Base-by-base conservation (phyloP, 2,888 invertebrate genomes). In the Hirtodrosophila confusa region DNA sequence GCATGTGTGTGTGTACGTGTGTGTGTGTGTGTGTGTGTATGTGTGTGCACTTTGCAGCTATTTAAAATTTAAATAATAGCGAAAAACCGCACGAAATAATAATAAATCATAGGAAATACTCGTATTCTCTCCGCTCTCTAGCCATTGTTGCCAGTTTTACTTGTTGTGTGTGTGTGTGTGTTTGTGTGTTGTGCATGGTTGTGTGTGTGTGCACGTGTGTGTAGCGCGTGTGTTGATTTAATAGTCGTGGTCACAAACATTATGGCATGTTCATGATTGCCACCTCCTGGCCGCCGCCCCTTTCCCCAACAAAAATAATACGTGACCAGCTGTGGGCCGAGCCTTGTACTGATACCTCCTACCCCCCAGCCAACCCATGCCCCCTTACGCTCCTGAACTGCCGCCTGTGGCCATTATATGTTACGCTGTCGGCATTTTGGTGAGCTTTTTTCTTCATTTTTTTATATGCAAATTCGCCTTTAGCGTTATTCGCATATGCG, bases 11-110 rank as follows among this genome's bases (percentile, higher is more conserved):
- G 27, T 33, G 37, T 64, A 49, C 39, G 41, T 11, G 50, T 60
- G 48, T 40, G 33, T 27, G 40, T 41, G 50, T 40, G 35, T 33
- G 39, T 50, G 49, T 36, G 58, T 60, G 64, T 45, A 27, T 58
- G 41, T 64, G 60, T 62, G 53, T 60, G 69, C 75, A 78, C 87
- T 86, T 85, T 85, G 63, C 82, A 76, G 88, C 84, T 87, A 84
- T 84, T 87, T 84, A 87, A 84, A 84, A 84, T 84, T 84, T 84
- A 84, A 84, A 84, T 84, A 84, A 84, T 82, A 87, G 88, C 85
- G 51, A 83, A 80, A 85, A 82, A 77, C 86, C 86, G 72, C 82
- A 86, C 86, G 82, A 86, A 83, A 83, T 86, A 83, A 83, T 84
- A 84, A 83, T 86, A 83, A 83, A 83, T 83, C 82, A 83, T 83